These are phyloP conservation scores for Myrmecobius fasciatus DNA, from an alignment of 2,113 vertebrate species.

Conservation along the genomic window DNA sequence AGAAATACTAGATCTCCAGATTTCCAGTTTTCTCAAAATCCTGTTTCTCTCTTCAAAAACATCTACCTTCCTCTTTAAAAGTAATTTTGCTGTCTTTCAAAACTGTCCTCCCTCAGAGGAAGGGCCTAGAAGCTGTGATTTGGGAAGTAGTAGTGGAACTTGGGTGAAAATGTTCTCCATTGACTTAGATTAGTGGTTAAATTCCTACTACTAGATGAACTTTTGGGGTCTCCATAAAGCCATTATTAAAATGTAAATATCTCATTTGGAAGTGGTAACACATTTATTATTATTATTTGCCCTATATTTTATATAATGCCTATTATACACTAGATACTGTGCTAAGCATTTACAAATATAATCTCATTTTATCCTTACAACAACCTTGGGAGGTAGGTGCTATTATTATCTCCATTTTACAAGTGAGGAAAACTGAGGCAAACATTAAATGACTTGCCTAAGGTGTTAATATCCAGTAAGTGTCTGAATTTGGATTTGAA, in stretches of 20 bases:
- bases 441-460: not conserved
- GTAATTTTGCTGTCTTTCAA: not conserved
- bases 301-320: not conserved
- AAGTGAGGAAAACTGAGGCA: not conserved
- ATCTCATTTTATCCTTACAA: not conserved
- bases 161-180: not conserved
- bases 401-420: not conserved
- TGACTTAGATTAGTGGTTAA: not conserved
- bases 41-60: not conserved
- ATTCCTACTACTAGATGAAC: not conserved
- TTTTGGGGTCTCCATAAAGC: not conserved
- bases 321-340: not conserved
- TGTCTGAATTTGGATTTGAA: not conserved
- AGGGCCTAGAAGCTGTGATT: not conserved
- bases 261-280: not conserved
- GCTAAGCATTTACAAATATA: not conserved
- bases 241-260: not conserved
- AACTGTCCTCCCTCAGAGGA: not conserved
- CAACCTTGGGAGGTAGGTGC: not conserved
- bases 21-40: not conserved
- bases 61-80: not conserved
- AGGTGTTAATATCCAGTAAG: not conserved
- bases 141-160: not conserved
- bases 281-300: not conserved
- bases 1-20: not conserved